Conservation (phyloP, 2,888 invertebrate species). For the Tethea ocularis region DNA sequence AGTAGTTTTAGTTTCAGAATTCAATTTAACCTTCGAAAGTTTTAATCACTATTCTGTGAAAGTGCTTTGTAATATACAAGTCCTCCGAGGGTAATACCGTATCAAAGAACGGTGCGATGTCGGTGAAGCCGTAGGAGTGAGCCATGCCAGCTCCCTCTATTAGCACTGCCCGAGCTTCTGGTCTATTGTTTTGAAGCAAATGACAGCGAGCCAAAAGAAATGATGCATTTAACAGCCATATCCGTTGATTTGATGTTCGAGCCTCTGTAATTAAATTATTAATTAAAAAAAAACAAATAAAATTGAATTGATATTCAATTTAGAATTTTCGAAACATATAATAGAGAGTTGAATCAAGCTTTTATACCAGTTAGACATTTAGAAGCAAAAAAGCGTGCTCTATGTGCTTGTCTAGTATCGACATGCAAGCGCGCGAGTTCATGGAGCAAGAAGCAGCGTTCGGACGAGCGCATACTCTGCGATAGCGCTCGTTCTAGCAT, state of each 20-base stretch:
- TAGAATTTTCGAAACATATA: not conserved
- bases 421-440: slow-evolving; percentile 67
- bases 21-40: slow-evolving; percentile 2
- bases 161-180: slow-evolving; percentile 67
- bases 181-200: slow-evolving; percentile 69
- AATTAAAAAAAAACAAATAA: not conserved
- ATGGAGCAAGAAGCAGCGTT: slow-evolving; percentile 71
- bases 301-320: not conserved
- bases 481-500: slow-evolving; percentile 58
- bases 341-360: not conserved
- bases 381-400: slow-evolving; percentile 62
- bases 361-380: slow-evolving; percentile 68
- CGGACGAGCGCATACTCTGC: slow-evolving; percentile 55
- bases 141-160: slow-evolving; percentile 58
- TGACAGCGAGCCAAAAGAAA: slow-evolving; percentile 72
- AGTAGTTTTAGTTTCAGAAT: not conserved
- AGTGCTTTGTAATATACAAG: not conserved
- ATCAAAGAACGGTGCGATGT: slow-evolving; percentile 69
- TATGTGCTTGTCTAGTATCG: slow-evolving; percentile 63
- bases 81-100: slow-evolving; percentile 47
- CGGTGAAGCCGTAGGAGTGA: slow-evolving; percentile 48
- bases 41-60: not conserved
- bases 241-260: slow-evolving; percentile 51
- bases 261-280: slow-evolving; percentile 47
- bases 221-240: slow-evolving; percentile 67